Evolutionary conservation across 1,140 invertebrate species (phyloP), one percentile per base, ranked within the genome.

Genomic region (Teleogryllus occipitalis): DNA sequence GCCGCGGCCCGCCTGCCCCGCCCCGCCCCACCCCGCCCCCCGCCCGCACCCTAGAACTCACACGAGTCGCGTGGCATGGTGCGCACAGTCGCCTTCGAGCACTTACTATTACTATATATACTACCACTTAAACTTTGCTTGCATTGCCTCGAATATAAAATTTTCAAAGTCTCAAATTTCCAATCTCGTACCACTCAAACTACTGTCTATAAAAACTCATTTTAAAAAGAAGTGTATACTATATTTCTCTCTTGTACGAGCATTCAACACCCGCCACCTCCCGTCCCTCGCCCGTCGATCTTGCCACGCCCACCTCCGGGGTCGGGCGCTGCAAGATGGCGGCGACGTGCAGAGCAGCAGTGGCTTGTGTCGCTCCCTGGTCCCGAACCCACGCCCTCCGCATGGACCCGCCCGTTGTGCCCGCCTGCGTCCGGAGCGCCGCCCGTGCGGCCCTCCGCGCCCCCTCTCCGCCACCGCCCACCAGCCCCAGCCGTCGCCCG

Each of bases 131-230:
- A 65, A 65, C 54, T 65, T 65, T 65, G 54, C 54, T 54, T 65
- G 54, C 54, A 65, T 65, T 65, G 54, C 18, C 54, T 65, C 54
- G 54, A 65, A 65, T 65, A 65, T 65, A 65, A 65, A 65, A 65
- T 65, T 54, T 65, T 65, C 54, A 65, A 65, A 65, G 54, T 65
- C 18, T 65, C 10, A 65, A 65, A 18, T 65, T 65, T 65, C 54
- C 18, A 65, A 65, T 65, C 54, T 65, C 54, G 54, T 65, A 10
- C 7, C 54, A 65, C 54, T 65, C 54, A 65, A 65, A 65, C 18
- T 14, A 65, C 18, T 65, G 54, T 65, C 10, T 15, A 65, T 65
- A 65, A 65, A 65, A 65, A 14, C 54, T 65, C 10, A 65, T 14
- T 65, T 54, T 8, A 54, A 65, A 65, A 65, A 65, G 18, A 65